Percentiles rank a stretch among this genome's conserved stretches.
These are phyloP conservation scores for Rallus crepitans DNA, from an alignment of 2,797 vertebrate genomes.

Conservation along the genomic window DNA sequence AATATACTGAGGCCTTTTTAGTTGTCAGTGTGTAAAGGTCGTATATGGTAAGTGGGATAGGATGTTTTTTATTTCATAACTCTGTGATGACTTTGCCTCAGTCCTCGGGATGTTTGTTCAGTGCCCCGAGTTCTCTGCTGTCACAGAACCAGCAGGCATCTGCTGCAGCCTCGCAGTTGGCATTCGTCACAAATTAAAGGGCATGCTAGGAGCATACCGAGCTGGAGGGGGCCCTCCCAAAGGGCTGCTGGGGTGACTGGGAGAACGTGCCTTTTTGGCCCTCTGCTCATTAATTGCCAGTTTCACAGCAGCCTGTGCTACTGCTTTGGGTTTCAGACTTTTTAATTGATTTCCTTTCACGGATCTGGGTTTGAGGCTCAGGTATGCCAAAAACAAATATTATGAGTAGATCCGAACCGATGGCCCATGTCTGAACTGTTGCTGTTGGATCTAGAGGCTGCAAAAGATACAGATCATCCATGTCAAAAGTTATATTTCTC, in stretches of 20 bases:
- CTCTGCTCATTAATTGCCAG: background rate
- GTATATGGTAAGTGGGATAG: background rate
- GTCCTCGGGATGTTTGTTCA: background rate
- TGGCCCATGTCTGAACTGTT: rapidly evolving
- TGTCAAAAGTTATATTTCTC: background rate
- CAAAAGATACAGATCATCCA: rapidly evolving
- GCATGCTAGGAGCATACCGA: rapidly evolving
- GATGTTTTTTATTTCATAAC: background rate
- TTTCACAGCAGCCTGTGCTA: background rate
- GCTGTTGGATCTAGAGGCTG: background rate
- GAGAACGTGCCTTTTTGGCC: background rate
- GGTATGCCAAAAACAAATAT: background rate
- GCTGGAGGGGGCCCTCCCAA: background rate
- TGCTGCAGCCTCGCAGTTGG: background rate
- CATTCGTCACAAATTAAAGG: background rate
- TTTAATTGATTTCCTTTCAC: background rate
- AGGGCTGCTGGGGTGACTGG: background rate
- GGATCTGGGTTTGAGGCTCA: background rate
- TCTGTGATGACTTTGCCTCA: background rate
- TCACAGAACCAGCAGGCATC: background rate
- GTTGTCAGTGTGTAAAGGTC: background rate
- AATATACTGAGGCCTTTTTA: background rate
- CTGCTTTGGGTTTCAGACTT: background rate
- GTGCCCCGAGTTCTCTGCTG: background rate
- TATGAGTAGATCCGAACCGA: background rate